Conservation (phyloP, 2,113 vertebrate genomes). For the Gadus macrocephalus region DNA sequence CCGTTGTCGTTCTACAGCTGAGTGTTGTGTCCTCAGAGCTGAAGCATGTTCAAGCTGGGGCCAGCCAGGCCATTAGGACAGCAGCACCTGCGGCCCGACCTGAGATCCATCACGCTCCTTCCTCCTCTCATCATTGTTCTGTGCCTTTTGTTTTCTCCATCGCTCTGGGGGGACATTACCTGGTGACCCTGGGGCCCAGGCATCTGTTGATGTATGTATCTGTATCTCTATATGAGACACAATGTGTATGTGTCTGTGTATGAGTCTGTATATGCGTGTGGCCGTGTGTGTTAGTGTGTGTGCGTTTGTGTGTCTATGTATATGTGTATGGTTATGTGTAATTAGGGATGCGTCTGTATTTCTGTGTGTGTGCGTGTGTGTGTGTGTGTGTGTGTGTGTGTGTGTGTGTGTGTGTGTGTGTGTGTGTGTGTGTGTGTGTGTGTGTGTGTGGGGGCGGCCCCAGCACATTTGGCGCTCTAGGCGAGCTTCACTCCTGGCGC, state of each 20-base stretch:
- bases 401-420: not conserved
- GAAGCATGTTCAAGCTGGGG: no score
- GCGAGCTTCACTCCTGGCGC: no score
- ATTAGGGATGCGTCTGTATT: not conserved
- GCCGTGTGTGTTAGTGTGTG: not conserved
- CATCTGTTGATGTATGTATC: not conserved
- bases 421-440: not conserved
- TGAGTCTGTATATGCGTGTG: not conserved
- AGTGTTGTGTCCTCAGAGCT: no score
- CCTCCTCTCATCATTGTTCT: no score
- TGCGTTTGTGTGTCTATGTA: not conserved
- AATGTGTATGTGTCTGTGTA: not conserved
- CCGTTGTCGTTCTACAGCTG: no score
- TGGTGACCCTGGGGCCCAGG: no score
- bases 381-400: constrained; percentile 6
- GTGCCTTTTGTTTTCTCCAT: no score
- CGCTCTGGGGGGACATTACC: no score
- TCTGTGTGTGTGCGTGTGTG: constrained; percentile 7
- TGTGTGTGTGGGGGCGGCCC: not conserved
- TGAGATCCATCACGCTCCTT: no score
- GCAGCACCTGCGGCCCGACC: no score
- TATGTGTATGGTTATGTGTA: constrained; percentile 5
- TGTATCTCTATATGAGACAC: not conserved
- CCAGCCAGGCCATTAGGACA: no score
- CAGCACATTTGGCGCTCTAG: no score